phyloP scores from a whole-genome alignment of 2,113 vertebrate species.

The Typhlomys cinereus region DNA sequence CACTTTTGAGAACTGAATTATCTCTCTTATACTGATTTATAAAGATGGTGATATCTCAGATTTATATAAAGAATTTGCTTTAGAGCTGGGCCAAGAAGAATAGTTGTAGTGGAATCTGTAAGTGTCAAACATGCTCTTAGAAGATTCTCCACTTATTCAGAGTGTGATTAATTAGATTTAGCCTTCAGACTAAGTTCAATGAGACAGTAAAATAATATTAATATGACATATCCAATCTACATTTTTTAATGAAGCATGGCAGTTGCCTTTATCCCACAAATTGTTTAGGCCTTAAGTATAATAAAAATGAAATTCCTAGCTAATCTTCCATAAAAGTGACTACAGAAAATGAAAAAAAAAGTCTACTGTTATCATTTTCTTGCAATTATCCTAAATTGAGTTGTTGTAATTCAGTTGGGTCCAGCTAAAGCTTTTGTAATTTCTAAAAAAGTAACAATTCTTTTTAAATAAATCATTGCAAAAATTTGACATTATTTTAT shows the following conservation, averaged over 20 bases:
- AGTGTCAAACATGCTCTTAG: neutral
- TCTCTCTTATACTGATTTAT: conserved; percentile 1
- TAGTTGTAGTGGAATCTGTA: neutral
- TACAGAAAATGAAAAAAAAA: neutral
- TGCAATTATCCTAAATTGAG: neutral
- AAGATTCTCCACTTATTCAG: neutral
- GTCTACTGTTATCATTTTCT: neutral
- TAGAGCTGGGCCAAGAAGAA: neutral
- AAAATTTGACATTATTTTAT: neutral
- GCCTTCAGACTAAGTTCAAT: neutral
- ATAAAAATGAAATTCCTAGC: neutral
- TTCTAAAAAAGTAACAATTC: neutral
- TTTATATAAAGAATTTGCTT: conserved; percentile 10
- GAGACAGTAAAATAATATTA: neutral
- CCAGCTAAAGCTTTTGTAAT: neutral
- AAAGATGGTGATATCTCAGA: neutral
- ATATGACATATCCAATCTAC: neutral
- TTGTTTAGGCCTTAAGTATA: neutral
- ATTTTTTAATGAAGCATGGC: neutral
- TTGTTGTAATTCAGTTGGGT: neutral
- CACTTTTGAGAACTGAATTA: neutral
- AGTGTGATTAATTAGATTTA: neutral
- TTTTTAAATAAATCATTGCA: neutral
- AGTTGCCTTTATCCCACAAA: neutral
- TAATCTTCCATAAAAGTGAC: neutral